phyloP scores from a whole-genome alignment of 2,113 vertebrate species.

The Electrona antarctica region DNA sequence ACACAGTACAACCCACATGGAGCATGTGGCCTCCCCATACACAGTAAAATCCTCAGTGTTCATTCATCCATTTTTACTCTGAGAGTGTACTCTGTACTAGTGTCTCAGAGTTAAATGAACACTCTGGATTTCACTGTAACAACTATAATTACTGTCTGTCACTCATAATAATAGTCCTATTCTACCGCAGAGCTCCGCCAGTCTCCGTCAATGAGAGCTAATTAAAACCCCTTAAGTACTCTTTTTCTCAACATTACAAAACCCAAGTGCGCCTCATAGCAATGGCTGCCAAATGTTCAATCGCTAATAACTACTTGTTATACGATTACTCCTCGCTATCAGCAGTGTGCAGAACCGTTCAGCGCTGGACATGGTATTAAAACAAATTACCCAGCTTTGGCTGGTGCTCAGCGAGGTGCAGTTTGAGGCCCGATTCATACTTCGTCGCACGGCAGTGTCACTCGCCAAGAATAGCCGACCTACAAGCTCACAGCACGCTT shows the following conservation, averaged over 20 bases:
- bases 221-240: constrained; percentile 22
- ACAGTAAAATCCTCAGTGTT: no score
- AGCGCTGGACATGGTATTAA: constrained; percentile 45
- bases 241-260: constrained; percentile 5
- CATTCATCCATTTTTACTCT: no score
- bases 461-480: no score
- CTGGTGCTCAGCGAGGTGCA: constrained; percentile 8
- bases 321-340: constrained; percentile 38
- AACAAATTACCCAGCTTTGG: constrained; percentile 56
- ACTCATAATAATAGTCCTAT: constrained; percentile 2
- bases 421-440: neutral
- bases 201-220: constrained; percentile 37
- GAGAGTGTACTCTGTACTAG: no score
- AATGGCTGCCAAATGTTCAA: constrained; percentile 27
- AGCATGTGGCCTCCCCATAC: no score
- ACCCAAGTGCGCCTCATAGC: constrained; percentile 35
- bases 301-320: constrained; percentile 42
- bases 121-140: neutral
- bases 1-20: no score
- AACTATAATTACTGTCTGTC: constrained; percentile 7
- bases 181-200: constrained; percentile 21
- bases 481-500: constrained; percentile 27
- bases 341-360: constrained; percentile 29
- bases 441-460: no score
- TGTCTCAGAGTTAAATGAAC: neutral